A percentile compares a stretch with the other conserved stretches of the same genome.
Evolutionary conservation across 2,113 vertebrate species (phyloP).

Genomic region (Megalops atlanticus): DNA sequence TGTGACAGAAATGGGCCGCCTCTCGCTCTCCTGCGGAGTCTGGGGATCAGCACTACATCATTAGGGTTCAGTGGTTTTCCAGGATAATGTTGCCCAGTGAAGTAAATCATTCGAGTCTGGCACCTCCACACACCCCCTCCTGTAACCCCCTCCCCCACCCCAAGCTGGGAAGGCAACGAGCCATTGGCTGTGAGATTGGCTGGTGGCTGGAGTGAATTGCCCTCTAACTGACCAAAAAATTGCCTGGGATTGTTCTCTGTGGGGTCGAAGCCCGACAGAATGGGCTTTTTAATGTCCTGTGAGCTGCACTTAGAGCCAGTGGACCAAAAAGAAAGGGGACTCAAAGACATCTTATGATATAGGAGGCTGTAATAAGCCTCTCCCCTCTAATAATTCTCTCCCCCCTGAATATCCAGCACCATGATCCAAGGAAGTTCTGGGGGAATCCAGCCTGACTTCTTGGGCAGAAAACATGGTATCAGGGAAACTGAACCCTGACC

Average conservation of each 20-base stretch:
- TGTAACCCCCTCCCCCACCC: too few species aligned
- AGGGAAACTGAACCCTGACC: neutral
- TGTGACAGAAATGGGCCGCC: neutral
- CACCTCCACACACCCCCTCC: neutral
- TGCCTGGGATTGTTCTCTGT: neutral
- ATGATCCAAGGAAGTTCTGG: neutral
- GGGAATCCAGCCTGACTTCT: neutral
- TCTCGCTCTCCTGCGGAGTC: neutral
- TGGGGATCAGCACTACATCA: neutral
- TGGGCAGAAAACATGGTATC: neutral
- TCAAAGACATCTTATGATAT: neutral
- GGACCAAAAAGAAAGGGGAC: neutral
- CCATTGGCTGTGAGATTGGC: neutral
- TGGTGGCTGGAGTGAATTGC: neutral
- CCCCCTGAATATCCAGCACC: neutral
- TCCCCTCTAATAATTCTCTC: neutral
- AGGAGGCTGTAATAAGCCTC: neutral
- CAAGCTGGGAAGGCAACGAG: neutral
- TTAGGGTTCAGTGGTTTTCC: constrained; percentile 13
- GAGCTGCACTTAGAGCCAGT: neutral
- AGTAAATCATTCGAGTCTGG: neutral
- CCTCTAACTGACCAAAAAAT: constrained; percentile 17
- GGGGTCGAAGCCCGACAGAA: neutral
- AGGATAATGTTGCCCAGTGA: constrained; percentile 11
- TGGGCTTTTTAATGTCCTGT: neutral